phyloP scores from a whole-genome alignment of 2,797 vertebrate genomes.

The Argya squamiceps region DNA sequence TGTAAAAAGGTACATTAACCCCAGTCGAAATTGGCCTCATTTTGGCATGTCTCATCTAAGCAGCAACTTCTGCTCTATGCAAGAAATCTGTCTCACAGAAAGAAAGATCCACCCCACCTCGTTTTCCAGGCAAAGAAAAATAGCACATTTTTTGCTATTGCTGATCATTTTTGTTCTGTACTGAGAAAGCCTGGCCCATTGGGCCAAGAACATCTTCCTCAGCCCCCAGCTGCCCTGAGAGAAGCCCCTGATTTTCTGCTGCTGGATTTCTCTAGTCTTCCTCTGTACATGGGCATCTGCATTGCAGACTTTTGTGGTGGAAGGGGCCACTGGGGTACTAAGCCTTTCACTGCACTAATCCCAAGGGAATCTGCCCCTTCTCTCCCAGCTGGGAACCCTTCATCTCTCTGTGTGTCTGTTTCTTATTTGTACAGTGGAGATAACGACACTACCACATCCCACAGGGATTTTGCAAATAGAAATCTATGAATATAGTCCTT shows the following conservation, averaged over 20 bases:
- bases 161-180: neutral
- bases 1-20: neutral
- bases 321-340: neutral
- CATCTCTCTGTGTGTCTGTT: neutral
- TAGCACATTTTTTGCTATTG: neutral
- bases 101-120: neutral
- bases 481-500: slow-evolving; percentile 9
- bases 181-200: accelerated
- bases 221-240: neutral
- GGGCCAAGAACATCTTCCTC: neutral
- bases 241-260: neutral
- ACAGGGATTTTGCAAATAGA: neutral
- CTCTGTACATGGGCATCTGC: neutral
- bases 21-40: neutral
- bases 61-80: neutral
- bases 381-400: neutral
- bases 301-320: neutral
- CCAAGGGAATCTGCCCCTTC: neutral
- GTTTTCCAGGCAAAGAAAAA: neutral
- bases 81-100: neutral
- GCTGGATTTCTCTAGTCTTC: neutral
- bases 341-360: neutral
- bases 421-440: slow-evolving; percentile 9
- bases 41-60: neutral
- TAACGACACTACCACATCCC: neutral